Base-by-base conservation (phyloP, 2,888 invertebrate species). In the Apodemia hepburni region DNA sequence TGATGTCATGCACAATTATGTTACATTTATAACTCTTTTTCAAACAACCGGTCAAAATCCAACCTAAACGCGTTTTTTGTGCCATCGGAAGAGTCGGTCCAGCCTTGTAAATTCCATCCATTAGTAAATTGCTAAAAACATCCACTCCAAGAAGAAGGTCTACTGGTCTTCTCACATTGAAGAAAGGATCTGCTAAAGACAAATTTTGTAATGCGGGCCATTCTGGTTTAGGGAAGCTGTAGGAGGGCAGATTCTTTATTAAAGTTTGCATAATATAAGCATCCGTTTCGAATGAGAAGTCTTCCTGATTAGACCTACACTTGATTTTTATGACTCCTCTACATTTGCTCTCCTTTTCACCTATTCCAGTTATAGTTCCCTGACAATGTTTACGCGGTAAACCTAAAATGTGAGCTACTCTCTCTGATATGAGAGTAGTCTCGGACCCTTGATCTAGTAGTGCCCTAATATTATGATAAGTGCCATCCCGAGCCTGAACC, bases 61-160 rank as follows among this genome's bases (percentile, higher is more conserved):
- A 71, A 7, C 72, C 71, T 0, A 69, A 33, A 18, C 42, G 61
- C 3, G 71, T 72, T 47, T 69, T 66, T 61, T 71, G 72, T 6
- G 68, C 65, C 11, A 59, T 47, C 0, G 61, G 65, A 9, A 51
- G 12, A 9, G 27, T 45, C 17, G 17, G 22, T 17, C 29, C 51
- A 42, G 17, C 38, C 54, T 61, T 62, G n/a, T 38, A 45, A 49
- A 64, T 51, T 15, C 64, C 59, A 58, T 63, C 49, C 22, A 61
- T 12, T 0, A 61, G 18, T 27, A 29, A 64, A 22, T 18, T 63
- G 35, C 45, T 33, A 33, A 62, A 66, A 12, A 68, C 62, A 29
- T 62, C 63, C 2, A 65, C 68, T 11, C 65, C 68, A 1, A 69
- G 57, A 12, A 70, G 49, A 0, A 33, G 33, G 9, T 70, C 70